phyloP scores from a whole-genome alignment of 2,888 invertebrate genomes.

The Lochmaea capreae region DNA sequence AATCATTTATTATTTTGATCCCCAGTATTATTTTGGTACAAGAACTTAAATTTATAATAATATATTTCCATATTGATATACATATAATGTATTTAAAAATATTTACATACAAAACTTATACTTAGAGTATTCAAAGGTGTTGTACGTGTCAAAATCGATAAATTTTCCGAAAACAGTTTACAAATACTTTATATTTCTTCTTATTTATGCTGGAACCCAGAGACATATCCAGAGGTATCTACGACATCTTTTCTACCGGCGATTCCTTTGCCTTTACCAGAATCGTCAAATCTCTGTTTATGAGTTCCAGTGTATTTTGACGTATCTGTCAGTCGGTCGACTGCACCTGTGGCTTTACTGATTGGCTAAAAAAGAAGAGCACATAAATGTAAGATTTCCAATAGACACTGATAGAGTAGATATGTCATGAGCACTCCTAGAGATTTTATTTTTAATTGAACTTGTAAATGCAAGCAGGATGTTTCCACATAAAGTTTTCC shows the following conservation, averaged over 20 bases:
- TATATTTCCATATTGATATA: not conserved
- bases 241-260: constrained; percentile 81
- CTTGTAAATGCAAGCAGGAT: too few species aligned
- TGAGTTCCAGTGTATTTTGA: constrained; percentile 90
- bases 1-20: constrained; percentile 11
- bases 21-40: constrained; percentile 1
- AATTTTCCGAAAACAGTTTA: not conserved
- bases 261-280: constrained; percentile 88
- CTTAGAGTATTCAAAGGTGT: constrained; percentile 17
- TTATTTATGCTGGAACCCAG: constrained; percentile 83
- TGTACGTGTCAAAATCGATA: not conserved
- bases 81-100: constrained; percentile 4
- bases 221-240: constrained; percentile 79
- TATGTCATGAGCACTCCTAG: too few species aligned
- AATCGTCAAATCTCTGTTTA: constrained; percentile 86
- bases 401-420: too few species aligned
- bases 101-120: constrained; percentile 20
- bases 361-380: constrained; percentile 55
- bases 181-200: not conserved
- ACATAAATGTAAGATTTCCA: constrained; percentile 7
- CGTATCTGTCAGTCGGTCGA: constrained; percentile 86
- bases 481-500: too few species aligned
- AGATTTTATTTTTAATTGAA: too few species aligned
- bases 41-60: constrained; percentile 1
- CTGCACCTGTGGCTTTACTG: constrained; percentile 65